These are phyloP conservation scores for Cotesia vestalis DNA, from an alignment of 1,140 invertebrate genomes.

Conservation along the genomic window DNA sequence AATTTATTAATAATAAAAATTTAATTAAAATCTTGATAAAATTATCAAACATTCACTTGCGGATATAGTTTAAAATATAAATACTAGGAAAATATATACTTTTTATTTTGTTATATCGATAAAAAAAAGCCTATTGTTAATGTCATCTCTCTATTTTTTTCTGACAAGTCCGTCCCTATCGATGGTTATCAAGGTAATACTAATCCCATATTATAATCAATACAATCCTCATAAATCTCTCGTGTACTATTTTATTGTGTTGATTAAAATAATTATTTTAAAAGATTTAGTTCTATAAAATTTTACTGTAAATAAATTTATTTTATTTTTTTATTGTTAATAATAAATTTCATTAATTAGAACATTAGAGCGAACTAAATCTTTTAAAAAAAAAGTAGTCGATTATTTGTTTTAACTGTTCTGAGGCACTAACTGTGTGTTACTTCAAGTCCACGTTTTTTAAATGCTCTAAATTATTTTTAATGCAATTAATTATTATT, in stretches of 20 bases:
- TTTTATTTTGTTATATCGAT: conserved; percentile 61
- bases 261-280: conserved; percentile 35
- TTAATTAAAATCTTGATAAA: neutral
- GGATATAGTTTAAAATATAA: conserved; percentile 15
- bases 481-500: no score
- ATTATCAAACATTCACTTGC: conserved; percentile 52
- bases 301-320: no score
- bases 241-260: conserved; percentile 51
- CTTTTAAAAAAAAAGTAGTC: conserved; percentile 55
- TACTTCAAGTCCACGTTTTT: neutral
- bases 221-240: conserved; percentile 60
- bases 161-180: conserved; percentile 67
- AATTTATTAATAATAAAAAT: neutral
- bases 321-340: neutral
- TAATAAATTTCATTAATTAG: neutral
- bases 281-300: neutral
- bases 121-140: conserved; percentile 66
- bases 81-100: conserved; percentile 34
- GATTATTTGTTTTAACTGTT: conserved; percentile 47
- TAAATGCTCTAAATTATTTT: no score
- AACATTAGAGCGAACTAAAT: conserved; percentile 45
- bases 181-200: conserved; percentile 67
- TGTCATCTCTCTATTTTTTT: conserved; percentile 67
- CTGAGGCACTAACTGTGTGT: neutral
- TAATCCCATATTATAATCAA: conserved; percentile 66